Percentiles rank a stretch among this genome's conserved stretches.
Evolutionary conservation across 2,888 invertebrate species (phyloP).

Genomic region (Hofmannophila pseudospretella): DNA sequence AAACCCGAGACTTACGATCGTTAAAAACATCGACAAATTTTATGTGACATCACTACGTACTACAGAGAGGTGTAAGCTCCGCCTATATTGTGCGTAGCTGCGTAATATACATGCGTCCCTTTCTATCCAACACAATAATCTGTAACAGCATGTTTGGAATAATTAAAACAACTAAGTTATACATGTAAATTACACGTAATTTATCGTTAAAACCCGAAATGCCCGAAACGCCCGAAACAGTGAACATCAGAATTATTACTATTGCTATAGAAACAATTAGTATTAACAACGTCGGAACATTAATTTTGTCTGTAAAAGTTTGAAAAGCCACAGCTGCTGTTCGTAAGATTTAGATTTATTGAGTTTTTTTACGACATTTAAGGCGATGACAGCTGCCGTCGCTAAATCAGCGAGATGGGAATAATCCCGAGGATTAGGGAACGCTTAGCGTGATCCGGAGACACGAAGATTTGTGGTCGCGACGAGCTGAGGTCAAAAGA

Average conservation of each 20-base stretch:
- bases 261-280: constrained; percentile 5
- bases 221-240: background rate
- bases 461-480: constrained; percentile 44
- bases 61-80: constrained; percentile 39
- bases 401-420: constrained; percentile 44
- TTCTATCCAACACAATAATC: constrained; percentile 30
- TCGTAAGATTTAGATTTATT: constrained; percentile 9
- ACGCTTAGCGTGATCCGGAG: constrained; percentile 32
- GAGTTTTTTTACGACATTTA: constrained; percentile 23
- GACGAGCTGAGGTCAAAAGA: constrained; percentile 15
- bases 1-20: constrained; percentile 36
- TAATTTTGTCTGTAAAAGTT: background rate
- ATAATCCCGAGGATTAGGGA: constrained; percentile 44
- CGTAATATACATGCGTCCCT: constrained; percentile 46
- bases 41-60: constrained; percentile 53
- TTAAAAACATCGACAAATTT: constrained; percentile 50
- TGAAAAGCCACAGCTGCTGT: constrained; percentile 23
- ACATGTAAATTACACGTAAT: constrained; percentile 19
- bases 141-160: constrained; percentile 7
- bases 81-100: constrained; percentile 46
- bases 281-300: background rate
- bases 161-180: constrained; percentile 16
- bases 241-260: constrained; percentile 4
- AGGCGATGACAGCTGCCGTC: constrained; percentile 60
- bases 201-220: constrained; percentile 12